Conservation (phyloP, 2,888 invertebrate species). For the Atherix ibis region DNA sequence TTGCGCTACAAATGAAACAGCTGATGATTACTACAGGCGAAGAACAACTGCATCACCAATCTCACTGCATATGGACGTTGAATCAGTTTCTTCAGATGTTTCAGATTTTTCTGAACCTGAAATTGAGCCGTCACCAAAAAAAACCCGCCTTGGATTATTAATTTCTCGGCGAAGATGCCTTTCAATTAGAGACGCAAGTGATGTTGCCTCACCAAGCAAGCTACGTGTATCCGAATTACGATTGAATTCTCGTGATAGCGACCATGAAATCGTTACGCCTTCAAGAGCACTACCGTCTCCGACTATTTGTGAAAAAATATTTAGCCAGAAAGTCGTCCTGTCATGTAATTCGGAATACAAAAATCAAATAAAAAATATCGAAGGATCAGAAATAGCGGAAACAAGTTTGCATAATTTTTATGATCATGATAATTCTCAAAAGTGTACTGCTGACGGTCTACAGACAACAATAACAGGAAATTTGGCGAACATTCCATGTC, state of each 20-base stretch:
- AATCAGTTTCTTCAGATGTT: slow-evolving; percentile 28
- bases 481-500: slow-evolving; percentile 36
- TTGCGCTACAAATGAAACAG: slow-evolving; percentile 22
- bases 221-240: slow-evolving; percentile 49
- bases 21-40: slow-evolving; percentile 13
- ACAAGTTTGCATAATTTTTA: background rate
- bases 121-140: slow-evolving; percentile 62
- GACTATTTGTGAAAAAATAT: too few species aligned
- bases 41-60: slow-evolving; percentile 26
- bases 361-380: background rate
- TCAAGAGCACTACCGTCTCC: slow-evolving; percentile 29
- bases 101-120: slow-evolving; percentile 50
- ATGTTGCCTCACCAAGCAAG: slow-evolving; percentile 52
- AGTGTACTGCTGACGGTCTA: background rate
- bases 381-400: slow-evolving; percentile 2
- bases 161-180: slow-evolving; percentile 35
- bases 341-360: background rate
- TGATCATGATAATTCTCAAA: background rate
- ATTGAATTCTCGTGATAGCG: slow-evolving; percentile 45
- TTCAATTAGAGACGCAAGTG: slow-evolving; percentile 21
- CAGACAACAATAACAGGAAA: slow-evolving; percentile 14
- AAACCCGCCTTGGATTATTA: slow-evolving; percentile 36
- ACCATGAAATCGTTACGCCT: slow-evolving; percentile 28
- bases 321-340: too few species aligned
- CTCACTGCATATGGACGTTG: slow-evolving; percentile 27